A percentile compares a stretch with the other conserved stretches of the same genome.
Conservation (phyloP, 2,113 vertebrate species). For the Smithornis capensis region DNA sequence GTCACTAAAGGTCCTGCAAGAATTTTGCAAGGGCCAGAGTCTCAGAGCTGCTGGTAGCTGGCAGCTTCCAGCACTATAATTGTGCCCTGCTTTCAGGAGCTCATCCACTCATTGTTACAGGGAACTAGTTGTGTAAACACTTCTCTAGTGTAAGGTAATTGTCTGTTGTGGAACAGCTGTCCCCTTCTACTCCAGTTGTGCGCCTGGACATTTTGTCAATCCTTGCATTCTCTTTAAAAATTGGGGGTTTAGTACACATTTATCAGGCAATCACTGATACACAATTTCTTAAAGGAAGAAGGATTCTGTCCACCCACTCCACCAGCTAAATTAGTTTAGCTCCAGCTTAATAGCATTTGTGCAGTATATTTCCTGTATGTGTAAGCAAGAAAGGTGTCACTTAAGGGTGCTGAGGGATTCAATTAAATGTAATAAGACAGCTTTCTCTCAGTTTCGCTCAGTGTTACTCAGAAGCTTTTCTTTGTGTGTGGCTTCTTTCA, state of each 20-base stretch:
- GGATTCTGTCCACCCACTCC: constrained; percentile 30
- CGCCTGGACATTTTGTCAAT: not conserved
- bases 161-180: constrained; percentile 1
- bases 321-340: constrained; percentile 54
- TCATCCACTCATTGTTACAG: not conserved
- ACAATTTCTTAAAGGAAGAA: constrained; percentile 56
- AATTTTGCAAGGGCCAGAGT: not conserved
- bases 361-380: constrained; percentile 60
- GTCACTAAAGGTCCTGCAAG: not conserved
- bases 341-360: constrained; percentile 55
- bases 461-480: not conserved
- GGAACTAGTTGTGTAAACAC: not conserved
- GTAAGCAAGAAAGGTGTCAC: constrained; percentile 59
- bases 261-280: constrained; percentile 34
- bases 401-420: constrained; percentile 43
- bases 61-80: not conserved
- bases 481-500: not conserved
- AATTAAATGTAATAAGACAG: constrained; percentile 56
- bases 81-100: not conserved
- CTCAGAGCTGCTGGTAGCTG: not conserved
- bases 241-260: not conserved
- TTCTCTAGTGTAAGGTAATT: not conserved
- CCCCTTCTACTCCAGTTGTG: constrained; percentile 1
- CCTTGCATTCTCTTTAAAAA: constrained; percentile 5
- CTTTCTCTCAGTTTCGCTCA: constrained; percentile 5